A percentile compares a stretch with the other conserved stretches of the same genome.
Evolutionary conservation across 2,113 vertebrate species (phyloP).

Genomic region (Limnothrissa miodon): DNA sequence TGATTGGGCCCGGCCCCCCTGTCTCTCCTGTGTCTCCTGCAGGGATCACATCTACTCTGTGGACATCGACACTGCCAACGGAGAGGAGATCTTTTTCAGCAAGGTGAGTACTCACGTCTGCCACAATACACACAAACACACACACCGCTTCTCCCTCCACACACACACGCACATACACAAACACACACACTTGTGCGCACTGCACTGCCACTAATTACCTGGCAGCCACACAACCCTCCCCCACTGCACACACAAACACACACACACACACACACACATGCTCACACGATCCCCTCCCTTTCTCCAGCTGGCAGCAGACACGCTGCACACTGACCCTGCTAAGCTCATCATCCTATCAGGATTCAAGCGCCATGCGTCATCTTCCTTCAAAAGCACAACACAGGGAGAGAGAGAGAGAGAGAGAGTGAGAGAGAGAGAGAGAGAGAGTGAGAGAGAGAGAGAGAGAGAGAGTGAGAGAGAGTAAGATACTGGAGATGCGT

Average conservation of each 20-base stretch:
- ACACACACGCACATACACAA: not conserved
- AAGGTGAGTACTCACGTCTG: conserved; percentile 82
- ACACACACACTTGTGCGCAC: not conserved
- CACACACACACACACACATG: not conserved
- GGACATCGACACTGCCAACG: conserved; percentile 87
- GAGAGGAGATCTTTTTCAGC: conserved; percentile 97
- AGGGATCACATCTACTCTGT: conserved; percentile 99
- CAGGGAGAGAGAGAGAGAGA: not conserved
- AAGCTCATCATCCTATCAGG: conserved; percentile 72
- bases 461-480: not conserved
- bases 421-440: not conserved
- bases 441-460: not conserved
- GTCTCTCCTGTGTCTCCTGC: conserved; percentile 60
- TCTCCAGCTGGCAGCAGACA: conserved; percentile 36
- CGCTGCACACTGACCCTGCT: conserved; percentile 53
- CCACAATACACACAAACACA: not conserved
- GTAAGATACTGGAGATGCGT: conserved; percentile 27
- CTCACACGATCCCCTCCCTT: not conserved
- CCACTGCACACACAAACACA: not conserved
- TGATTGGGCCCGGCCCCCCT: not conserved
- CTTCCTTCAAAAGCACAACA: conserved; percentile 46
- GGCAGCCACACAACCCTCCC: conserved; percentile 39
- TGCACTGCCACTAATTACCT: conserved; percentile 41
- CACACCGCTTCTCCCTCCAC: no score
- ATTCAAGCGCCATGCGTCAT: conserved; percentile 59